Percentiles rank a stretch among this genome's conserved stretches.
Evolutionary conservation across 2,113 vertebrate species (phyloP).

Genomic region (Bagarius yarrelli): DNA sequence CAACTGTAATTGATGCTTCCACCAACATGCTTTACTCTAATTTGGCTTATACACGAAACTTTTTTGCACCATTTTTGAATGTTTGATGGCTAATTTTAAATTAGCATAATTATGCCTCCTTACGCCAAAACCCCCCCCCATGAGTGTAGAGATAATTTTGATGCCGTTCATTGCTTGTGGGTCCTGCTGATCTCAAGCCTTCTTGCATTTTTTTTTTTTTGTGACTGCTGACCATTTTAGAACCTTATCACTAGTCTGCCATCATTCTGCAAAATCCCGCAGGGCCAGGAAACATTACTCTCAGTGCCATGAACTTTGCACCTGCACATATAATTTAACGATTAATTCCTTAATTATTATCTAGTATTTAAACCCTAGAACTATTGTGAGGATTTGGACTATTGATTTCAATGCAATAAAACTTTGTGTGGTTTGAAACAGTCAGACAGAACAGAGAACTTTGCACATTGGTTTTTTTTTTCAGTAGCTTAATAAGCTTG

Average conservation of each 20-base stretch:
- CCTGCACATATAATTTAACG: too few relatives aligned
- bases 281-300: too few relatives aligned
- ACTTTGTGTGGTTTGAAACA: background rate
- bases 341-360: too few relatives aligned
- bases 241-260: background rate
- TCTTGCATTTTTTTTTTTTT: background rate
- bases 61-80: background rate
- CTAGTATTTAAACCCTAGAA: too few relatives aligned
- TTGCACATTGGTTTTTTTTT: background rate
- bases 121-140: too few relatives aligned
- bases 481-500: background rate
- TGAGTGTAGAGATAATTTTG: background rate
- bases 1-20: background rate
- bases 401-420: background rate
- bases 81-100: background rate
- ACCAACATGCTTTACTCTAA: background rate
- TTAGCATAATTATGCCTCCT: background rate
- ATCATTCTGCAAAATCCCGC: background rate
- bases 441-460: background rate
- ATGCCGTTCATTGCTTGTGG: background rate
- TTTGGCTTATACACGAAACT: background rate
- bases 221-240: background rate
- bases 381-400: too few relatives aligned
- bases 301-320: background rate
- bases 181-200: background rate